Evolutionary conservation across 2,113 vertebrate genomes (phyloP).

Genomic region (Cryptomyrus ogoouensis): DNA sequence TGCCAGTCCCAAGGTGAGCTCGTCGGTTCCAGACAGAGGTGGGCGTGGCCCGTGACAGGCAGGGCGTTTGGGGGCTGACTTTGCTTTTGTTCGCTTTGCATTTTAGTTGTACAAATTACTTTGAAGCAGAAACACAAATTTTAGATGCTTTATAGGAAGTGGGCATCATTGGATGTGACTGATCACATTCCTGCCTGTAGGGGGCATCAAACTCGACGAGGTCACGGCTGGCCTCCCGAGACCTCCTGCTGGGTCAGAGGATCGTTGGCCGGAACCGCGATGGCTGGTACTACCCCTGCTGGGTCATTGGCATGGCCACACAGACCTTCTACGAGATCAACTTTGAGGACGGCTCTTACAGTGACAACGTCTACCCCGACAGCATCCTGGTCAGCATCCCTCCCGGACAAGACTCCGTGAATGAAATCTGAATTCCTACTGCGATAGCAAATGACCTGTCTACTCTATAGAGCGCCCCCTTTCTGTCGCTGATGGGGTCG

Average conservation of each 20-base stretch:
- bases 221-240: constrained; percentile 37
- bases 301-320: constrained; percentile 74
- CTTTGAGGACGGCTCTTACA: constrained; percentile 93
- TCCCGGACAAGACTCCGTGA: not conserved
- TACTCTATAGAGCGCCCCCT: not conserved
- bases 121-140: not conserved
- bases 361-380: constrained; percentile 89
- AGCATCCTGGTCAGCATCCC: constrained; percentile 75
- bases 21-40: not conserved
- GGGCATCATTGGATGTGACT: not conserved
- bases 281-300: constrained; percentile 83
- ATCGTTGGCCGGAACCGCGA: constrained; percentile 84
- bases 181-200: not conserved
- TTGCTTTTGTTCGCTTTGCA: not conserved
- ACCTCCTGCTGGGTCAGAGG: constrained; percentile 70
- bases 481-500: not conserved
- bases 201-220: not conserved
- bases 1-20: constrained; percentile 51
- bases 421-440: not conserved
- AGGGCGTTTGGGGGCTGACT: not conserved
- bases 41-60: not conserved
- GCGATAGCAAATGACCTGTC: not conserved
- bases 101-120: not conserved
- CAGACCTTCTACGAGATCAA: constrained; percentile 93
- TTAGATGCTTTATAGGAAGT: not conserved